These are phyloP conservation scores for Tenebrosternarchus preto DNA, from an alignment of 2,113 vertebrate genomes.

Conservation along the genomic window DNA sequence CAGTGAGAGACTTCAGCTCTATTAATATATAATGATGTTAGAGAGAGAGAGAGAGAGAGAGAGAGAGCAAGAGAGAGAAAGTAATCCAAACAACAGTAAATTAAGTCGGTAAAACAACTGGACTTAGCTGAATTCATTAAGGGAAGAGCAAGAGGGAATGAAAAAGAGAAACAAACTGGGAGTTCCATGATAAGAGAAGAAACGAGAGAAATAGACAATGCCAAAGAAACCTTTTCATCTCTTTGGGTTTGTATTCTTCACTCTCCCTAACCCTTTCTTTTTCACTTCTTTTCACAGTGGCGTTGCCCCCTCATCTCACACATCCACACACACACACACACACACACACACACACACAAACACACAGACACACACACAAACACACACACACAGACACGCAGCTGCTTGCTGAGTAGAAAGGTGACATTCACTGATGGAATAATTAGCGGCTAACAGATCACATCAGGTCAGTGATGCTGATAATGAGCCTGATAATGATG, in stretches of 20 bases:
- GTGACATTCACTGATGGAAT: constrained; percentile 47
- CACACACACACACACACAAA: neutral
- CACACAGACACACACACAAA: neutral
- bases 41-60: neutral
- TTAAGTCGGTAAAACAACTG: constrained; percentile 5
- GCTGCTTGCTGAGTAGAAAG: constrained; percentile 32
- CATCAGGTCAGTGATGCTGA: constrained; percentile 19
- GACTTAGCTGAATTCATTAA: neutral
- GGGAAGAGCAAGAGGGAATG: neutral
- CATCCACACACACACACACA: neutral
- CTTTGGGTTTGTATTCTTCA: constrained; percentile 31
- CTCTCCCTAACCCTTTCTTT: neutral
- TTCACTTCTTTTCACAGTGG: neutral
- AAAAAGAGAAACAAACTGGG: neutral
- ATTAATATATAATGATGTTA: constrained; percentile 44
- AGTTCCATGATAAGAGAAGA: constrained; percentile 16
- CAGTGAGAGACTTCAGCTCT: constrained; percentile 16
- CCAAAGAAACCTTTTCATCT: constrained; percentile 17
- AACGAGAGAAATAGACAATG: constrained; percentile 5
- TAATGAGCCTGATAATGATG: constrained; percentile 25
- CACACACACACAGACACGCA: neutral
- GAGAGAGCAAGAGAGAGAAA: neutral
- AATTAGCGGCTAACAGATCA: constrained; percentile 40
- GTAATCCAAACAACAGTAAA: constrained; percentile 5
- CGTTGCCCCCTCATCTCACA: neutral